These are phyloP conservation scores for Podarcis lilfordi DNA, from an alignment of 2,797 vertebrate species.

Conservation along the genomic window DNA sequence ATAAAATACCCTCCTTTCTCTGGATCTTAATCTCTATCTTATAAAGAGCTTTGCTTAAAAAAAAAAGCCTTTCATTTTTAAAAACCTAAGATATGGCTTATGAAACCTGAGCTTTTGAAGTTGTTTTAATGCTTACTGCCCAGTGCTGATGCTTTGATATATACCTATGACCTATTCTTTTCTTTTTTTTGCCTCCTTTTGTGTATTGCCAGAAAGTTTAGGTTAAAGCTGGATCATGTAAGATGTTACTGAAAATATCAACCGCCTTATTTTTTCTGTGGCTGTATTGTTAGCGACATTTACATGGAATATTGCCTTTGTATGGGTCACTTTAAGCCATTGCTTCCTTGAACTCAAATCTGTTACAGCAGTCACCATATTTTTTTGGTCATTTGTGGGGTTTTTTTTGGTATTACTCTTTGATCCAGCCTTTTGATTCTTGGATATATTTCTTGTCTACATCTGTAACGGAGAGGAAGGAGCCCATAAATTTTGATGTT, in stretches of 20 bases:
- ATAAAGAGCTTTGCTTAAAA: not conserved
- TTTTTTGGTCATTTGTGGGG: not conserved
- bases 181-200: not conserved
- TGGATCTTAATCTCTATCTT: not conserved
- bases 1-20: constrained; percentile 7
- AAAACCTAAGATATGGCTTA: not conserved
- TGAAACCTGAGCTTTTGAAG: constrained; percentile 3
- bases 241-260: constrained; percentile 7
- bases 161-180: not conserved
- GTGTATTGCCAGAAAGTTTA: not conserved
- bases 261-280: not conserved
- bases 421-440: not conserved
- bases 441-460: not conserved
- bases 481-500: not conserved
- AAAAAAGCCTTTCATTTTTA: not conserved
- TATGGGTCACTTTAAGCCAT: not conserved
- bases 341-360: not conserved
- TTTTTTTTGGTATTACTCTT: not conserved
- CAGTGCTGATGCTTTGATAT: not conserved
- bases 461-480: not conserved
- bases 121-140: constrained; percentile 13
- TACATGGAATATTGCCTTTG: not conserved
- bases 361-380: constrained; percentile 6
- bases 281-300: not conserved
- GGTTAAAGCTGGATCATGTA: constrained; percentile 2